Conservation (phyloP, 2,113 vertebrate genomes). For the Muntiacus reevesi region DNA sequence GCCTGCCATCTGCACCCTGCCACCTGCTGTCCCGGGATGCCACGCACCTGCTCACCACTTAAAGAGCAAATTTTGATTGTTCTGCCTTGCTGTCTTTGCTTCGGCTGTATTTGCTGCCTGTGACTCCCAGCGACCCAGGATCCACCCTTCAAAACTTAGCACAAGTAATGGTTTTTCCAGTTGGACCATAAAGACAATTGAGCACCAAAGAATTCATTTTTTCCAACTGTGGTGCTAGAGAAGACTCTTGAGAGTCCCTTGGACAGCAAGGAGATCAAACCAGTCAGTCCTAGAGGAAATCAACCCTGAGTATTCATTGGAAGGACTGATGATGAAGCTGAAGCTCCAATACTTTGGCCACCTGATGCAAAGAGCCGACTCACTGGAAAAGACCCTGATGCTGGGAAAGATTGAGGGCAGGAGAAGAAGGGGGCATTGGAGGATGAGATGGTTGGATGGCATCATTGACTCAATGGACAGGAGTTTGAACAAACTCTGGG, state of each 20-base stretch:
- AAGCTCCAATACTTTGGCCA: background rate
- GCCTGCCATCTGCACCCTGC: no score
- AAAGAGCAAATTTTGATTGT: fast-evolving
- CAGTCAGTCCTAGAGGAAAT: background rate
- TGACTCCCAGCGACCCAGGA: no score
- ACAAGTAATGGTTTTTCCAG: background rate
- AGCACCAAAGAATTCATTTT: background rate
- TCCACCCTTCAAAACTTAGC: background rate
- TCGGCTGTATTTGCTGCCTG: background rate
- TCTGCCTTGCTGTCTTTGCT: background rate
- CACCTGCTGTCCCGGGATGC: no score
- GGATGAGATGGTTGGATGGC: background rate
- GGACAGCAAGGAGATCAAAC: background rate
- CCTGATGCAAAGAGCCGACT: background rate
- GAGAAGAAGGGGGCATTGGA: background rate
- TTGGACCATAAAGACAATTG: background rate
- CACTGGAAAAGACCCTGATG: background rate
- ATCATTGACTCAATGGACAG: background rate
- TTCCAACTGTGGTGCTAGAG: background rate
- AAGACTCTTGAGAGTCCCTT: background rate
- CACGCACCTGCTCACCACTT: fast-evolving
- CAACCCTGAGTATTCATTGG: background rate
- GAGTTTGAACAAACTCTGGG: background rate
- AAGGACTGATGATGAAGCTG: background rate
- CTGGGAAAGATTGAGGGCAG: background rate